phyloP scores from a whole-genome alignment of 2,113 vertebrate species.

The Gambusia holbrooki region DNA sequence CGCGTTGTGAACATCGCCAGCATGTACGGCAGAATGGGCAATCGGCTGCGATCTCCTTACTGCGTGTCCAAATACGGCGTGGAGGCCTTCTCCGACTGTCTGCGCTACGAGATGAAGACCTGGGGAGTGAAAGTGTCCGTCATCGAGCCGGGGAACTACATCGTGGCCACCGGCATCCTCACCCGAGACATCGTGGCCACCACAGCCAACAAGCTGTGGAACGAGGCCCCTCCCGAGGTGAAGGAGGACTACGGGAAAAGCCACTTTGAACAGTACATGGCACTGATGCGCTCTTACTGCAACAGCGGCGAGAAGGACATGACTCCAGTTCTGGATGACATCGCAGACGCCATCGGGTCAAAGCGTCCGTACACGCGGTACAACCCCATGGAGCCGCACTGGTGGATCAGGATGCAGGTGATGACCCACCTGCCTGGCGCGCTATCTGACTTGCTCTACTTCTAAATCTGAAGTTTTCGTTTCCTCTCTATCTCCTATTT shows the following conservation, averaged over 20 bases:
- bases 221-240: slow-evolving; percentile 63
- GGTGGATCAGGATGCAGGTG: slow-evolving; percentile 85
- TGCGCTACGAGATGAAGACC: slow-evolving; percentile 88
- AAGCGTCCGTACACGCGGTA: slow-evolving; percentile 81
- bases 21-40: slow-evolving; percentile 84
- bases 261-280: slow-evolving; percentile 78
- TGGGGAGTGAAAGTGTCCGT: slow-evolving; percentile 86
- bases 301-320: slow-evolving; percentile 77
- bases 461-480: slow-evolving; percentile 44
- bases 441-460: slow-evolving; percentile 84
- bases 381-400: slow-evolving; percentile 83
- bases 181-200: slow-evolving; percentile 69
- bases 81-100: slow-evolving; percentile 88
- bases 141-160: slow-evolving; percentile 87
- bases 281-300: slow-evolving; percentile 81
- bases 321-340: slow-evolving; percentile 78
- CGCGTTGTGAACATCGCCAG: slow-evolving; percentile 87
- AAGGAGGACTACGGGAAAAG: slow-evolving; percentile 83
- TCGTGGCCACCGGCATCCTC: slow-evolving; percentile 84
- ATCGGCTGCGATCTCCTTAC: slow-evolving; percentile 82
- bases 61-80: slow-evolving; percentile 88
- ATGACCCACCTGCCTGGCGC: slow-evolving; percentile 85
- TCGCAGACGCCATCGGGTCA: slow-evolving; percentile 82
- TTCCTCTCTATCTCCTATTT: background rate
- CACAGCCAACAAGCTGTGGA: slow-evolving; percentile 84